Percentiles rank a stretch among this genome's conserved stretches.
These are phyloP conservation scores for Egretta garzetta DNA, from an alignment of 2,113 vertebrate species.

Conservation along the genomic window DNA sequence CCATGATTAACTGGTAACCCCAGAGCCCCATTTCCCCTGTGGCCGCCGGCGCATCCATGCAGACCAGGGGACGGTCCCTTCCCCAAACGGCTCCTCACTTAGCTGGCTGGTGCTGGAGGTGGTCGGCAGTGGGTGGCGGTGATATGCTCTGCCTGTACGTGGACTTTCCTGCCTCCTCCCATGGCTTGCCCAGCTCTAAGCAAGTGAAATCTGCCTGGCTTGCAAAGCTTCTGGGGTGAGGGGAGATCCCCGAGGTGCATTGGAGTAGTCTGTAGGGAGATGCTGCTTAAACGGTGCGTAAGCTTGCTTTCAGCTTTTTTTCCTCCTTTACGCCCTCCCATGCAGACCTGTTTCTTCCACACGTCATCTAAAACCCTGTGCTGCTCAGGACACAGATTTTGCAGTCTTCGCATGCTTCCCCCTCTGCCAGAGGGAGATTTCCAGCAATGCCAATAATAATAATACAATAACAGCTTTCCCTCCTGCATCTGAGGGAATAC, in stretches of 20 bases:
- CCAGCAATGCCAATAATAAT: slow-evolving; percentile 21
- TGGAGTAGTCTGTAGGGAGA: not conserved
- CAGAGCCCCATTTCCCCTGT: not conserved
- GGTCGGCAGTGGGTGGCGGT: not conserved
- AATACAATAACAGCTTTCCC: not conserved
- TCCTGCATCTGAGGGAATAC: not conserved
- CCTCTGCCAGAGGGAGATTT: not conserved
- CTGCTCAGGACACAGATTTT: not conserved
- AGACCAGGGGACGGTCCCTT: not conserved
- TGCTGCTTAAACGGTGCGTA: not conserved
- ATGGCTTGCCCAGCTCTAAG: fast-evolving
- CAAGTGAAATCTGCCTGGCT: not conserved
- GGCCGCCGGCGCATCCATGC: fast-evolving
- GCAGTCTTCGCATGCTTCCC: not conserved
- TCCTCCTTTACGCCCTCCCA: not conserved
- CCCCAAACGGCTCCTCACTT: fast-evolving
- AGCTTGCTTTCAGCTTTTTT: not conserved
- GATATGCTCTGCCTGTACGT: not conserved
- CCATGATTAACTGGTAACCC: not conserved
- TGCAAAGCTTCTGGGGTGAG: not conserved
- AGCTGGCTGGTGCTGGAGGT: not conserved
- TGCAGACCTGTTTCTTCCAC: not conserved
- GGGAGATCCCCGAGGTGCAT: not conserved
- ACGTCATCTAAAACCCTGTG: fast-evolving
- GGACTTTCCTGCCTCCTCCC: not conserved